Conservation (phyloP, 2,113 vertebrate species). For the Poeciliopsis turrubarensis region DNA sequence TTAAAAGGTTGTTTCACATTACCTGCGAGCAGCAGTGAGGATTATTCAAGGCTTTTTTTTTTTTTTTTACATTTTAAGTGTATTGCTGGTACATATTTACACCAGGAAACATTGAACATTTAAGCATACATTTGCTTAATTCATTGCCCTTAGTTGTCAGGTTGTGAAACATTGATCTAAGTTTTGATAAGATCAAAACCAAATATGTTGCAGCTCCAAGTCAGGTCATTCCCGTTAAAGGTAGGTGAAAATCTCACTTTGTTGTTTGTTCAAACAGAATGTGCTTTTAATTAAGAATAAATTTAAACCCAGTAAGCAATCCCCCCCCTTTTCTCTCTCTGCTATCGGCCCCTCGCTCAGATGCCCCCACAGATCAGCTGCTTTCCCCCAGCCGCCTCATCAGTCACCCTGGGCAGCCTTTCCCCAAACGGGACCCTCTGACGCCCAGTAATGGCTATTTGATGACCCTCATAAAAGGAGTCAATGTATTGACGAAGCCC, state of each 20-base stretch:
- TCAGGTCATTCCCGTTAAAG: not conserved
- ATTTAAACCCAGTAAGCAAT: conserved; percentile 62
- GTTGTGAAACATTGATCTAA: not conserved
- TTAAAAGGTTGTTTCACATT: conserved; percentile 53
- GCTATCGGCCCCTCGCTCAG: conserved; percentile 47
- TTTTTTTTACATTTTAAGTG: conserved; percentile 10
- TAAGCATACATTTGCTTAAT: conserved; percentile 26
- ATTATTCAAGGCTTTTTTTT: conserved; percentile 36
- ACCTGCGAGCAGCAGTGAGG: conserved; percentile 60
- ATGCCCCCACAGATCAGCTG: conserved; percentile 57
- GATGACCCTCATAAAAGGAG: conserved; percentile 95
- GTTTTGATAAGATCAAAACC: conserved; percentile 1
- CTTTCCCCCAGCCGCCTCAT: conserved; percentile 80
- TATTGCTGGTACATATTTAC: conserved; percentile 34
- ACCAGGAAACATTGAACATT: conserved; percentile 36
- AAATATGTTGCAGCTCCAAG: not conserved
- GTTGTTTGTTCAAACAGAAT: conserved; percentile 11
- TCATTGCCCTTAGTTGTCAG: not conserved
- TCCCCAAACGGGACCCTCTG: conserved; percentile 82
- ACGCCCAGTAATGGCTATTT: conserved; percentile 93
- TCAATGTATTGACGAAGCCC: conserved; percentile 93
- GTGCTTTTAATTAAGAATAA: conserved; percentile 64
- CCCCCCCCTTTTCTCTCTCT: conserved; percentile 2
- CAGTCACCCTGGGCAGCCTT: conserved; percentile 88
- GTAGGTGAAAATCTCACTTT: too few species aligned